Conservation (phyloP, 2,797 vertebrate genomes). For the Simalia tracyae region DNA sequence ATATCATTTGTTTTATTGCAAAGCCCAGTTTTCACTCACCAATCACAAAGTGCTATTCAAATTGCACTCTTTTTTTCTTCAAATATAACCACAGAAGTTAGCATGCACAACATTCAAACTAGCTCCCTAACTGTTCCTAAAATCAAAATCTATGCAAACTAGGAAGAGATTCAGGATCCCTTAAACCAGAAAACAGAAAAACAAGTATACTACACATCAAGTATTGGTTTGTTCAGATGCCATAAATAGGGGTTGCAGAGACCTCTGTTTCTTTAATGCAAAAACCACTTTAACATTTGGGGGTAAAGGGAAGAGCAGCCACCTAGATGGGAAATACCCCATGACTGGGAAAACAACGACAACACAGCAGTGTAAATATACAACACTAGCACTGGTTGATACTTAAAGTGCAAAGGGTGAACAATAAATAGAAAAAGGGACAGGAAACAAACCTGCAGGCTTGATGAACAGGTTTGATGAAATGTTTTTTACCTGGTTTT, state of each 20-base stretch:
- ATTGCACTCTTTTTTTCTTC: slow-evolving; percentile 55
- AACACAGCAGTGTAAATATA: background rate
- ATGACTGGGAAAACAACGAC: too few relatives aligned
- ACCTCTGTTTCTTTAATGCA: background rate
- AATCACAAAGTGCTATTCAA: slow-evolving; percentile 60
- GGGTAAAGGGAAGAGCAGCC: background rate
- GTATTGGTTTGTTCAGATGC: slow-evolving; percentile 16
- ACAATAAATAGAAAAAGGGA: background rate
- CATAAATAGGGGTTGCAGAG: background rate
- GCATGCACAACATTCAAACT: slow-evolving; percentile 33
- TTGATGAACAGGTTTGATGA: background rate
- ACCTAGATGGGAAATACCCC: too few relatives aligned
- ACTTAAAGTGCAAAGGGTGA: background rate
- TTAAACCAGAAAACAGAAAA: slow-evolving; percentile 1
- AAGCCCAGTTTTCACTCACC: slow-evolving; percentile 55
- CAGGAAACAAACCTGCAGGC: background rate
- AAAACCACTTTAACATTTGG: background rate
- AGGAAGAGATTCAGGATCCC: slow-evolving; percentile 20
- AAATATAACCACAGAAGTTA: background rate
- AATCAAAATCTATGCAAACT: background rate
- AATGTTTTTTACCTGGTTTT: background rate
- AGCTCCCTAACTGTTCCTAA: background rate
- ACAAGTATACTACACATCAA: background rate
- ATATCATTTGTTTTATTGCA: slow-evolving; percentile 44
- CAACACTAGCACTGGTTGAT: background rate